A percentile compares a stretch with the other conserved stretches of the same genome.
phyloP scores from a whole-genome alignment of 2,888 invertebrate genomes.

The Panzeria rudis region DNA sequence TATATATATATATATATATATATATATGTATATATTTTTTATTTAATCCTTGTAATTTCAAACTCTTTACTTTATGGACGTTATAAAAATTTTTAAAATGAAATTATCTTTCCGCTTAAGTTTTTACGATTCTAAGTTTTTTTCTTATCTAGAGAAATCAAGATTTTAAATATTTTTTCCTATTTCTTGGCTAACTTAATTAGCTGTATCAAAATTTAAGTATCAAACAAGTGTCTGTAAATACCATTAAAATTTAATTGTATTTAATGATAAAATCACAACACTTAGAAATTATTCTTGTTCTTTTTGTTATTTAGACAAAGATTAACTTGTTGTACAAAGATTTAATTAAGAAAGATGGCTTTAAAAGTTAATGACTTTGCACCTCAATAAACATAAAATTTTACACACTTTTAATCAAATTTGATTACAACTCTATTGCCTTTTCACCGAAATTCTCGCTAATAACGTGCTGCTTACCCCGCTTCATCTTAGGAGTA shows the following conservation, averaged over 20 bases:
- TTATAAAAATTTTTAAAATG: not conserved
- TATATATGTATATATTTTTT: no score
- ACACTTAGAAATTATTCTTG: not conserved
- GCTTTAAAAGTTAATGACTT: slow-evolving; percentile 67
- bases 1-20: no score
- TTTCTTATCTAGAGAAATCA: not conserved
- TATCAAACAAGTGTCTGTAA: not conserved
- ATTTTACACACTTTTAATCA: slow-evolving; percentile 37
- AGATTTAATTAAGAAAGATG: slow-evolving; percentile 48
- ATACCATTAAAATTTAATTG: not conserved
- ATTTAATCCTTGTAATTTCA: no score
- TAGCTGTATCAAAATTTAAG: not conserved
- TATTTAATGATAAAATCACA: not conserved
- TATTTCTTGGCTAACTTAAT: not conserved
- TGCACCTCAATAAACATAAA: slow-evolving; percentile 65
- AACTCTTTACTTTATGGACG: not conserved
- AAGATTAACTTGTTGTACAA: slow-evolving; percentile 5
- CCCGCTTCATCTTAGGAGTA: not conserved
- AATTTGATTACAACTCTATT: not conserved
- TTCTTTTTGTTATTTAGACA: not conserved
- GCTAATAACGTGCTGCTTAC: not conserved
- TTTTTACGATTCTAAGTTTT: not conserved
- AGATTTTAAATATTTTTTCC: no score
- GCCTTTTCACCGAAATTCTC: not conserved
- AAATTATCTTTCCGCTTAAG: not conserved